Evolutionary conservation across 2,797 vertebrate species (phyloP).

Genomic region (Pogonophryne albipinna): DNA sequence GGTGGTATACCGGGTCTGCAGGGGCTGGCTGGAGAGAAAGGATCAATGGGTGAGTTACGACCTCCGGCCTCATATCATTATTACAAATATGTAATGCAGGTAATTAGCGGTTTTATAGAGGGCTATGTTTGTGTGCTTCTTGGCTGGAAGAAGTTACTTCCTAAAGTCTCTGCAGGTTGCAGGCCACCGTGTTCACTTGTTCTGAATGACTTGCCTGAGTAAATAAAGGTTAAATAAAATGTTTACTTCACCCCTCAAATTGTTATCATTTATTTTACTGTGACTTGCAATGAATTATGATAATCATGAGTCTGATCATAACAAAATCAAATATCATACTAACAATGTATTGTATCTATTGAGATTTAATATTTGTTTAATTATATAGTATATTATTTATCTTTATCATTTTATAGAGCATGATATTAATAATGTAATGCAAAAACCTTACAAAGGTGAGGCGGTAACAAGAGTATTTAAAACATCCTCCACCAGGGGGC

Average conservation of each 20-base stretch:
- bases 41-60: slow-evolving; percentile 87
- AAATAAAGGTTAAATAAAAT: too few species aligned
- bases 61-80: not conserved
- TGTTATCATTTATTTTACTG: not conserved
- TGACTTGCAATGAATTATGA: not conserved
- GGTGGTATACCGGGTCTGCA: slow-evolving; percentile 86
- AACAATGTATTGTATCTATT: not conserved
- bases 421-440: not conserved
- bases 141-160: not conserved
- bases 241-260: not conserved
- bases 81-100: not conserved
- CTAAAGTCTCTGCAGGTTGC: not conserved
- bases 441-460: not conserved
- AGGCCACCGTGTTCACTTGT: too few species aligned
- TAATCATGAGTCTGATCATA: not conserved
- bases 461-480: not conserved
- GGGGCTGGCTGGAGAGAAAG: slow-evolving; percentile 90
- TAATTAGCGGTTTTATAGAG: not conserved
- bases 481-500: slow-evolving; percentile 26
- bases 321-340: too few species aligned
- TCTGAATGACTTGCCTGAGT: too few species aligned
- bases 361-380: not conserved
- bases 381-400: not conserved
- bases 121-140: not conserved
- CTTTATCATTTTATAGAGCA: not conserved